phyloP scores from a whole-genome alignment of 2,888 invertebrate genomes.

The Sympetrum striolatum region DNA sequence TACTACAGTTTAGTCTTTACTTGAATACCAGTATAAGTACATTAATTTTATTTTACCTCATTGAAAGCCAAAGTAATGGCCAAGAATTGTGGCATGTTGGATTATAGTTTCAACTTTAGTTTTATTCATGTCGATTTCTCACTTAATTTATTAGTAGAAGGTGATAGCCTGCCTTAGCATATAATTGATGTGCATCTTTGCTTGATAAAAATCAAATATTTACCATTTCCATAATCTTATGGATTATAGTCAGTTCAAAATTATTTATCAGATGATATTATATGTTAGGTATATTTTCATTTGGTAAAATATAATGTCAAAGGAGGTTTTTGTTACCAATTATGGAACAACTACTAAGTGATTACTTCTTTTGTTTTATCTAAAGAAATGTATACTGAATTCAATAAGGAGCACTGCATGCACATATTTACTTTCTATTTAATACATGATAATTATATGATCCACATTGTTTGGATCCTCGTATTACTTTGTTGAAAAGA shows the following conservation, averaged over 20 bases:
- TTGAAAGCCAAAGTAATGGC: conserved; percentile 38
- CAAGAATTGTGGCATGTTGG: conserved; percentile 35
- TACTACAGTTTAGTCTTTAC: conserved; percentile 26
- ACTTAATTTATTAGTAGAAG: conserved; percentile 26
- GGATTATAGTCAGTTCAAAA: neutral
- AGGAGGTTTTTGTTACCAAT: too few relatives aligned
- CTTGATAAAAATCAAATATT: neutral
- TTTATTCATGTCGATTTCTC: conserved; percentile 24
- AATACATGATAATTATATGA: too few relatives aligned
- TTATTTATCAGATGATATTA: neutral
- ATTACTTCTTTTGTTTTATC: too few relatives aligned
- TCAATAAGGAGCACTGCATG: too few relatives aligned
- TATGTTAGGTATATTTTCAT: neutral
- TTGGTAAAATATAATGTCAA: too few relatives aligned
- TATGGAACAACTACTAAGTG: too few relatives aligned
- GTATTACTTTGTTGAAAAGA: too few relatives aligned
- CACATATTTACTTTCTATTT: too few relatives aligned
- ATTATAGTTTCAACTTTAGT: conserved; percentile 38
- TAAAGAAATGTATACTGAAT: too few relatives aligned
- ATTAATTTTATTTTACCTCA: conserved; percentile 35
- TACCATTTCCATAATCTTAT: neutral
- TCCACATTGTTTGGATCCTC: too few relatives aligned
- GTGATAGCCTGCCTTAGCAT: conserved; percentile 41
- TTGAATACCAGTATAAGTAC: conserved; percentile 35
- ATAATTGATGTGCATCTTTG: conserved; percentile 28